Base-by-base conservation (phyloP, 2,797 vertebrate genomes). In the Neopelma chrysocephalum region DNA sequence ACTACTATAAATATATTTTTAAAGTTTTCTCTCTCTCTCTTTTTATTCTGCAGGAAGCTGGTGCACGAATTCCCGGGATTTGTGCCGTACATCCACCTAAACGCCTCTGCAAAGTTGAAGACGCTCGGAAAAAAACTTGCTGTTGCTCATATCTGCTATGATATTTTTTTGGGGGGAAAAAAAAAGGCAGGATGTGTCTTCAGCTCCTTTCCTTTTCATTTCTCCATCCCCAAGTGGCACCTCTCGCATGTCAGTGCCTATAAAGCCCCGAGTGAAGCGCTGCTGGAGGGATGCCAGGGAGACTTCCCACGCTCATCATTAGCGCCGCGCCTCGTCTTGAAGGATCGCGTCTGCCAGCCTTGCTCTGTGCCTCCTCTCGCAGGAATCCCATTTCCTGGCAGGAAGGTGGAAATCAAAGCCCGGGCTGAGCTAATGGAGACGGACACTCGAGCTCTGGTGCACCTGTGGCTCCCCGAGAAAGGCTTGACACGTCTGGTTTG, bases 1-100 rank as follows among this genome's bases (percentile, higher is more conserved):
- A 23, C 47, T 1, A 0, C 21, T 29, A 4, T 1, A 42, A 61
- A 42, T 1, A 6, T 3, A 2, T 6, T 27, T 0, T 2, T 10
- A 9, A 42, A 27, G 3, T 1, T 34, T 18, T 48, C 21, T 29
- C 47, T 23, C 15, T 40, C 40, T 16, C 9, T 57, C n/a, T 31
- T 3, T 40, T 31, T 23, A 4, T 26, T 20, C 58, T 31, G 7
- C 29, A 22, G 73, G 45, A 45, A 26, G 26, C 4, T 21, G 51
- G 42, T 36, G 26, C 8, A 0, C 43, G n/a, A 16, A 32, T 36
- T 53, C 36, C 0, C 29, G 4, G 76, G 7, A 4, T 60, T 23
- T 7, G 21, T 27, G 4, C 29, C 8, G 29, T 11, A 2, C 25
- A 32, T 27, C 65, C 51, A 3, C 15, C 20, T 12, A 22, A 3